Evolutionary conservation across 2,888 invertebrate species (phyloP).

Genomic region (Charanyca ferruginea): DNA sequence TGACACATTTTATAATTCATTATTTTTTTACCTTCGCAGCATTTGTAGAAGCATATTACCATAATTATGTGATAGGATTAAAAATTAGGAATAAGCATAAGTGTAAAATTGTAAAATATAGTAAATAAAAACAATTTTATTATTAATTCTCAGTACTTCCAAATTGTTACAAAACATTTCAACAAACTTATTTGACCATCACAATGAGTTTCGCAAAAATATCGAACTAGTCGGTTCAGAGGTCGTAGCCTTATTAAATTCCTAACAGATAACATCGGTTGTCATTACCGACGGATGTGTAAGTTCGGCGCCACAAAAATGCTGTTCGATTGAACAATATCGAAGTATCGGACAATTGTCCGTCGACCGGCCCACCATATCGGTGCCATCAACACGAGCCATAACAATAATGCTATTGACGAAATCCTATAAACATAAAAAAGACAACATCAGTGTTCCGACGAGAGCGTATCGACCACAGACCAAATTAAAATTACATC

Average conservation of each 20-base stretch:
- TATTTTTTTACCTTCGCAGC: no score
- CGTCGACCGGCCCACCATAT: constrained; percentile 64
- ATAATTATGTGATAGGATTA: no score
- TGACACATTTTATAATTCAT: no score
- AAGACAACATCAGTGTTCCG: constrained; percentile 58
- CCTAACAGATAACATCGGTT: constrained; percentile 72
- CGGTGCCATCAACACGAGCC: constrained; percentile 76
- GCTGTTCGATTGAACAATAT: constrained; percentile 79
- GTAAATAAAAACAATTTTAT: no score
- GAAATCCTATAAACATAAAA: constrained; percentile 81
- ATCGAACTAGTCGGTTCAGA: constrained; percentile 66
- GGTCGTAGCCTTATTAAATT: constrained; percentile 77
- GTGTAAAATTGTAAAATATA: no score
- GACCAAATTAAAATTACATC: constrained; percentile 85
- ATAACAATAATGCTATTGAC: constrained; percentile 80
- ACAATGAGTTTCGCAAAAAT: constrained; percentile 63
- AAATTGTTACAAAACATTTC: constrained; percentile 29
- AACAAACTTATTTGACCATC: constrained; percentile 38
- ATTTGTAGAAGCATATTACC: no score
- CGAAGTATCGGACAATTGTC: constrained; percentile 72
- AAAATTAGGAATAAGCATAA: no score
- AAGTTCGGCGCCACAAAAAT: constrained; percentile 67
- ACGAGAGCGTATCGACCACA: constrained; percentile 79
- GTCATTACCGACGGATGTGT: constrained; percentile 61
- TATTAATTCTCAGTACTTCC: constrained; percentile 11